phyloP scores from a whole-genome alignment of 2,113 vertebrate species.

The Hoplias malabaricus region DNA sequence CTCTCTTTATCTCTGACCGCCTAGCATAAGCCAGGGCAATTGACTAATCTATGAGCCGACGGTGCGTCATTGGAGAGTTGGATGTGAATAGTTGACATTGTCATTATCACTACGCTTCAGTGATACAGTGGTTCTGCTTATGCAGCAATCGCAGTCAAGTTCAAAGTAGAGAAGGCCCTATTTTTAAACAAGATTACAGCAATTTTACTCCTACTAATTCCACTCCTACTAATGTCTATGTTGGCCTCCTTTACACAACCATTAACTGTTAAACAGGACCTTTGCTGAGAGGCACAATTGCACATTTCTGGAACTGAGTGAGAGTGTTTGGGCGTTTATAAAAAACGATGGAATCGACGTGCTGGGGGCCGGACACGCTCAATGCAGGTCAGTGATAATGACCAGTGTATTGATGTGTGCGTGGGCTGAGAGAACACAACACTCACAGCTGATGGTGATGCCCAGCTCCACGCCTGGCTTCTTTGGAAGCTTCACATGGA shows the following conservation, averaged over 20 bases:
- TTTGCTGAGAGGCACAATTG: background rate
- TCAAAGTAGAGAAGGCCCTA: background rate
- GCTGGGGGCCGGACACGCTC: background rate
- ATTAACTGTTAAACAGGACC: background rate
- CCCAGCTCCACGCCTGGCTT: slow-evolving; percentile 95
- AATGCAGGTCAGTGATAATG: background rate
- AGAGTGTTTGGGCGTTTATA: background rate
- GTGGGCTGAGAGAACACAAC: background rate
- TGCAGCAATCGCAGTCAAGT: background rate
- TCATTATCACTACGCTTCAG: background rate
- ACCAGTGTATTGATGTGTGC: background rate
- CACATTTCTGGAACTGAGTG: background rate
- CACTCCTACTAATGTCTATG: background rate
- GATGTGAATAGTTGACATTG: background rate
- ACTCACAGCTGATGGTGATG: slow-evolving; percentile 98
- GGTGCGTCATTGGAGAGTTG: background rate
- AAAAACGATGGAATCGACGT: background rate
- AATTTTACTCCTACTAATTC: background rate
- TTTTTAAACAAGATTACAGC: background rate
- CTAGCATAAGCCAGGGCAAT: background rate
- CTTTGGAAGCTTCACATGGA: slow-evolving; percentile 98
- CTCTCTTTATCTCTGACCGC: background rate
- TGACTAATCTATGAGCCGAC: background rate
- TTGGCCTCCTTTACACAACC: background rate
- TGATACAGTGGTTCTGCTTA: background rate